Percentiles rank a stretch among this genome's conserved stretches.
Evolutionary conservation across 2,888 invertebrate species (phyloP).

Genomic region (Lycaena phlaeas): DNA sequence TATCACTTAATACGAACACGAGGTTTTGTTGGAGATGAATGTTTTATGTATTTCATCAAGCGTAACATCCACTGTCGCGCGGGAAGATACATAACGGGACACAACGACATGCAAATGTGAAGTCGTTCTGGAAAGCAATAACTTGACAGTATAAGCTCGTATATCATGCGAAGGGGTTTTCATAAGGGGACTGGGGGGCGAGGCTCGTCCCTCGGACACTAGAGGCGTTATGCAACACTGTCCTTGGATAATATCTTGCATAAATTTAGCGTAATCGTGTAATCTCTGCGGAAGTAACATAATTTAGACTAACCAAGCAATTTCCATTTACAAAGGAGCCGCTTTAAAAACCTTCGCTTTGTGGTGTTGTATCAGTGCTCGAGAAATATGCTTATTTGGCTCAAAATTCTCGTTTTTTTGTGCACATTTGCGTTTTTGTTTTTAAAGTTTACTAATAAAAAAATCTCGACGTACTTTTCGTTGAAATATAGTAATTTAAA

Average conservation of each 20-base stretch:
- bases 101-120: conserved; percentile 43
- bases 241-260: conserved; percentile 68
- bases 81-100: conserved; percentile 20
- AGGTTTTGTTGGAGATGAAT: too few relatives aligned
- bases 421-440: too few relatives aligned
- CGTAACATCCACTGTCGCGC: not conserved
- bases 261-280: conserved; percentile 65
- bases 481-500: too few relatives aligned
- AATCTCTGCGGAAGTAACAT: conserved; percentile 57
- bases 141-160: conserved; percentile 52
- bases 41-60: conserved; percentile 1
- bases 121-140: conserved; percentile 50
- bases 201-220: conserved; percentile 48
- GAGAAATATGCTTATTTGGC: not conserved
- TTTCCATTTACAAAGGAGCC: conserved; percentile 22
- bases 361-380: not conserved
- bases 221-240: conserved; percentile 65
- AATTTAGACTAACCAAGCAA: conserved; percentile 50
- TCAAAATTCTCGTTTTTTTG: too few relatives aligned
- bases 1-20: too few relatives aligned
- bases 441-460: too few relatives aligned
- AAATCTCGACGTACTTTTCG: too few relatives aligned
- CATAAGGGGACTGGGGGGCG: conserved; percentile 49
- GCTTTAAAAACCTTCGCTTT: not conserved
- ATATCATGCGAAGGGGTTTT: conserved; percentile 56